Evolutionary conservation across 2,888 invertebrate genomes (phyloP), one percentile per base, ranked within the genome.

Genomic region (Apodemia mormo): DNA sequence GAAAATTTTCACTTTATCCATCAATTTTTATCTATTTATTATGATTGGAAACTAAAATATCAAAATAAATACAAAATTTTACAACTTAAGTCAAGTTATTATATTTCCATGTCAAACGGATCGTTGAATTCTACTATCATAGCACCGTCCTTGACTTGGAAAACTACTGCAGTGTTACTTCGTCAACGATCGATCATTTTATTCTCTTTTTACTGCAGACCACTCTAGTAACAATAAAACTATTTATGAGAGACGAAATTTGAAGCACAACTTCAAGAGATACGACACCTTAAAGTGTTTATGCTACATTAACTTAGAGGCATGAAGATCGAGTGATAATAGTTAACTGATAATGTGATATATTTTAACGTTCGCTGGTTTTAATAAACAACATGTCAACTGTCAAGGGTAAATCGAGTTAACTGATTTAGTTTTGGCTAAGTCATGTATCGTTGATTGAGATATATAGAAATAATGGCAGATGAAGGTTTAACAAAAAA

Each of bases 101-200:
- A n/a, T 52, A 52, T n/a, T 52, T 5, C n/a, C n/a, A 7, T 52
- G 52, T n/a, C 52, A 52, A n/a, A n/a, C 52, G n/a, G 49, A 52
- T 52, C 52, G 52, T 52, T 52, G 52, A 52, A 52, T 52, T 52
- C 52, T 52, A n/a, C 2, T n/a, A 52, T 52, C 52, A 52, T 52
- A 52, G 52, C 52, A 52, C 22, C 52, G 86, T 80, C 87, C 87
- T 87, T 86, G 88, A 84, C 81, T 80, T 82, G 82, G 79, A 80
- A 75, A 80, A 81, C 74, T 80, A 85, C 83, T 86, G 86, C 87
- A 85, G 84, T 85, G 77, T 61, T 33, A 37, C 37, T 58, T 71
- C 71, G 70, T 64, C 71, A 71, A 54, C 76, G 75, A 77, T 77
- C 75, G 74, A 76, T 76, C 73, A 72, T 67, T 71, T 71, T 67